Conservation (phyloP, 2,113 vertebrate genomes). For the Hippocampus comes region DNA sequence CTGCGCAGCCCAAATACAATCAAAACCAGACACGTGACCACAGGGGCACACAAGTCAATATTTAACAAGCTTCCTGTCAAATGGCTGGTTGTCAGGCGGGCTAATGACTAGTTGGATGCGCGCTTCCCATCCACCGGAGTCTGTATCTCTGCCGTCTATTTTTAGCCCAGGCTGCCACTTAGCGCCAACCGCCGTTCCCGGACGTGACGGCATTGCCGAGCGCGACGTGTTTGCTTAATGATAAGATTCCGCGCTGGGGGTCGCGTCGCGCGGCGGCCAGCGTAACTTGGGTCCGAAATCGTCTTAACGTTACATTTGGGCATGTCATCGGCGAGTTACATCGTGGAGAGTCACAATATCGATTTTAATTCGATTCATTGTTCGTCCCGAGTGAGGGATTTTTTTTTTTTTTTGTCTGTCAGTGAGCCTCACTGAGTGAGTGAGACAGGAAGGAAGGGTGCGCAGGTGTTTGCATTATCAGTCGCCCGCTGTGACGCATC, state of each 20-base stretch:
- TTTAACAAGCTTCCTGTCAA: neutral
- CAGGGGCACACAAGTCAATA: too few species aligned
- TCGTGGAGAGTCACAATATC: neutral
- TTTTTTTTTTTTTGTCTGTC: constrained; percentile 14
- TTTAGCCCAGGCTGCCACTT: constrained; percentile 52
- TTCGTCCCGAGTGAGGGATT: too few species aligned
- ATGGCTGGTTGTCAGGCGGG: constrained; percentile 10
- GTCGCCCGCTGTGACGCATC: constrained; percentile 64
- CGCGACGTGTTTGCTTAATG: constrained; percentile 60
- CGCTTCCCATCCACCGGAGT: constrained; percentile 24
- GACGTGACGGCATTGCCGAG: constrained; percentile 53
- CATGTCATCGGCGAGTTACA: too few species aligned
- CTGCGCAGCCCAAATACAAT: too few species aligned
- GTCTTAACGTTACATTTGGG: neutral
- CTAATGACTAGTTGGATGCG: constrained; percentile 12
- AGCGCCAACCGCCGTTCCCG: constrained; percentile 61
- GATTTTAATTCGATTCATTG: too few species aligned
- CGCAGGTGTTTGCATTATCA: constrained; percentile 53
- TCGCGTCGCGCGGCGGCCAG: constrained; percentile 25
- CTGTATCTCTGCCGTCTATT: constrained; percentile 53
- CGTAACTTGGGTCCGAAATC: constrained; percentile 10
- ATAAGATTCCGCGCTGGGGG: constrained; percentile 63
- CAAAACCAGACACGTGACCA: too few species aligned
- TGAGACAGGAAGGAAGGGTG: constrained; percentile 19
- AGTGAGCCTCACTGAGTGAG: constrained; percentile 30